Evolutionary conservation across 2,797 vertebrate species (phyloP), one percentile per base, ranked within the genome.

Genomic region (Craterocephalus amniculus): DNA sequence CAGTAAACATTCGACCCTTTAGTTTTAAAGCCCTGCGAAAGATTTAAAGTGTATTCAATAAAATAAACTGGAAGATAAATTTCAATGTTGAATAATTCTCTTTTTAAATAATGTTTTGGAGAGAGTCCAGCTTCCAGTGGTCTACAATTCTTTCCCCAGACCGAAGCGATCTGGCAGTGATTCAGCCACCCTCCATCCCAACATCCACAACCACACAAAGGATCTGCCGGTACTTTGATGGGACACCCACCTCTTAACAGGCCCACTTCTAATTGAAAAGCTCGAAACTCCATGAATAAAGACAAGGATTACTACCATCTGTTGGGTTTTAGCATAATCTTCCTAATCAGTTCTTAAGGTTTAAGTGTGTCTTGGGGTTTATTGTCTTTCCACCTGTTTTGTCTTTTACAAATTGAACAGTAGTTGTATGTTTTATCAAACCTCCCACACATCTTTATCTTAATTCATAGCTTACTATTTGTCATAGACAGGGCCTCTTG

Each of bases 121-220:
- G 70, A 38, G 36, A 34, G 58, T 85, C 72, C 72, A 76, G 67
- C 35, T 66, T 57, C 60, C 35, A 78, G 38, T 49, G 75, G 76
- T 68, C 56, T 60, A 38, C 68, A 64, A 60, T 62, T 74, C 54
- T 70, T 78, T 83, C 76, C 72, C 77, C 55, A 13, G 31, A 12
- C 49, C 89, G 80, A 90, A 91, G 77, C 85, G 86, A 62, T 78
- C 70, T 87, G 80, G 69, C 77, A 87, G 73, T 52, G 70, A 85
- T 80, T 89, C 64, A 87, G 66, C 78, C 70, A 29, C 66, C 83
- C 71, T 83, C 22, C 22, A 55, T 63, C 29, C 58, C 68, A 36
- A 29, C 20, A 40, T 85, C 74, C 74, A 78, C 63, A 71, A 70
- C 70, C 71, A 57, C 31, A 1, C 32, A 40, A 58, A 75, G 78